Evolutionary conservation across 2,797 vertebrate genomes (phyloP).

Genomic region (Megalops cyprinoides): DNA sequence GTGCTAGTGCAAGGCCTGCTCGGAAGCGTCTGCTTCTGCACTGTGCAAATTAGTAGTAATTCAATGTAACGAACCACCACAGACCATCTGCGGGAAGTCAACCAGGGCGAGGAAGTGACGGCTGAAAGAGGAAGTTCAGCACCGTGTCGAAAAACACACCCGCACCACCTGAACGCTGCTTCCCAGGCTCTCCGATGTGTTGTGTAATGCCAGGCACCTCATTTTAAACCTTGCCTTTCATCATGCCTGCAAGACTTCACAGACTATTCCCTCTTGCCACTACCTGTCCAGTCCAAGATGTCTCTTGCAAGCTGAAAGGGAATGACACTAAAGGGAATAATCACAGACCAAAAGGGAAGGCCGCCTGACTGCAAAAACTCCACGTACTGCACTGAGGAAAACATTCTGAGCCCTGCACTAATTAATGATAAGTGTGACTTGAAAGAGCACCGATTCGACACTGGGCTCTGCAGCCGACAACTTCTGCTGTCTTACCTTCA

Average conservation of each 20-base stretch:
- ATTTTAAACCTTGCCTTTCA: not conserved
- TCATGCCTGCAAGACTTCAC: not conserved
- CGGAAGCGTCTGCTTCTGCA: not conserved
- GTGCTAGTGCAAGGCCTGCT: not conserved
- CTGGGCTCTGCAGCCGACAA: not conserved
- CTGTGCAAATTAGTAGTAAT: not conserved
- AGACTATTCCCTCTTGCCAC: slow-evolving; percentile 1
- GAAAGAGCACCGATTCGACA: not conserved
- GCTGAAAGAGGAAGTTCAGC: not conserved
- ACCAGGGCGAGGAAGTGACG: not conserved
- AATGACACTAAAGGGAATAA: not conserved
- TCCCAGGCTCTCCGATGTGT: not conserved
- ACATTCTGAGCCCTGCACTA: not conserved
- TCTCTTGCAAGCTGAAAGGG: not conserved
- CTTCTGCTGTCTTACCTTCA: too few species aligned
- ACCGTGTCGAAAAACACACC: not conserved
- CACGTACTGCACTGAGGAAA: not conserved
- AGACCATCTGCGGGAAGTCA: not conserved
- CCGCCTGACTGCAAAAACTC: not conserved
- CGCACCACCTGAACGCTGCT: not conserved
- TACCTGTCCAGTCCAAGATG: not conserved
- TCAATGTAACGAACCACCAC: not conserved
- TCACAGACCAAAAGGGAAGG: not conserved
- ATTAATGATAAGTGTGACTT: not conserved
- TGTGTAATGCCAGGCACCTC: not conserved